Conservation (phyloP, 2,113 vertebrate genomes). For the Chloropsis hardwickii region DNA sequence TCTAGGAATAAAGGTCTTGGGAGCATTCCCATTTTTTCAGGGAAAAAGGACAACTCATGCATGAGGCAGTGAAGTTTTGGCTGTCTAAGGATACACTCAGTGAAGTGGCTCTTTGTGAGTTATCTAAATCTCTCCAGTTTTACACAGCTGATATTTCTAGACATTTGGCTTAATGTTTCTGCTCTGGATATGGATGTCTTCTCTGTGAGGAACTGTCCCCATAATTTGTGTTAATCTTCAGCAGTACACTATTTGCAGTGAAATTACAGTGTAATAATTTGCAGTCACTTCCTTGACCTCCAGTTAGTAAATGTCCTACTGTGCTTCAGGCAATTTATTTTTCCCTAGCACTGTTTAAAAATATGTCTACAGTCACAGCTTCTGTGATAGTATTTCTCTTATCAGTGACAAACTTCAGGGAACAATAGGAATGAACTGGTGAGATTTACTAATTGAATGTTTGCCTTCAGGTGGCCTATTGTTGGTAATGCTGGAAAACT, state of each 20-base stretch:
- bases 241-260: neutral
- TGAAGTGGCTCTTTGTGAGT: neutral
- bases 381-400: neutral
- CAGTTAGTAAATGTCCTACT: neutral
- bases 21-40: neutral
- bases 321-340: neutral
- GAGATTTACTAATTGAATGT: neutral
- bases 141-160: neutral
- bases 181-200: neutral
- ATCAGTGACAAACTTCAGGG: neutral
- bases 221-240: neutral
- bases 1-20: slow-evolving; percentile 25
- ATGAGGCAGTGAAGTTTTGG: neutral
- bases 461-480: neutral
- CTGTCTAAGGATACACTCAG: neutral
- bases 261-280: neutral
- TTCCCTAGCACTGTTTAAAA: neutral
- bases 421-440: neutral
- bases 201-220: neutral
- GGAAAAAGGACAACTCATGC: neutral
- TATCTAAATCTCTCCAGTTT: neutral
- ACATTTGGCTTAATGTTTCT: neutral
- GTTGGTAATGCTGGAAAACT: neutral
- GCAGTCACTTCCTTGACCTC: neutral
- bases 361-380: neutral